These are phyloP conservation scores for Pteropus rufus DNA, from an alignment of 2,797 vertebrate genomes.

Conservation along the genomic window DNA sequence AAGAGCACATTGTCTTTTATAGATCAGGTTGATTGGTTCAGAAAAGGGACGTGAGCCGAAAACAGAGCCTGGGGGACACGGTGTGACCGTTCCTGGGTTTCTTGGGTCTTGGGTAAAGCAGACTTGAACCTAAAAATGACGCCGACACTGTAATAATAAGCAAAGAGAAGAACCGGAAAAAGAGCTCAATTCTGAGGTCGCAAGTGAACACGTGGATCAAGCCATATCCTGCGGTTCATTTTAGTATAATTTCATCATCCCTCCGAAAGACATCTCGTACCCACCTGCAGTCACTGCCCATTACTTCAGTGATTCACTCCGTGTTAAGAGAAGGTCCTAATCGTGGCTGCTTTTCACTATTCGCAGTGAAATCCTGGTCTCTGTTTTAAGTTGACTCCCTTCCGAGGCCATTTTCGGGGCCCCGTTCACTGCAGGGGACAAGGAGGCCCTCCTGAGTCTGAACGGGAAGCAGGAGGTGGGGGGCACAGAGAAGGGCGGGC, in stretches of 20 bases:
- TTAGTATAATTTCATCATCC: not conserved
- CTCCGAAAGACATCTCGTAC: too few relatives aligned
- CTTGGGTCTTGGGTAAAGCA: accelerated
- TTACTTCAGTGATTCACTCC: too few relatives aligned
- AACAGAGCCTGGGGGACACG: not conserved
- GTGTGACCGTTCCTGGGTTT: not conserved
- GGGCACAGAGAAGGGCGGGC: not conserved
- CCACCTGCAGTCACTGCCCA: not conserved
- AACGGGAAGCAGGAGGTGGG: too few relatives aligned
- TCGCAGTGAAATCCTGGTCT: not conserved
- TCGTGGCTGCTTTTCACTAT: not conserved
- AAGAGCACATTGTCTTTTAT: accelerated
- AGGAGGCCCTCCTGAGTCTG: too few relatives aligned
- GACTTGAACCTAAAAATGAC: not conserved
- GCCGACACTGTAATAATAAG: accelerated
- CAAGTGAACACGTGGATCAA: not conserved
- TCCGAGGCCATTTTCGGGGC: not conserved
- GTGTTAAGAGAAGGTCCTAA: not conserved
- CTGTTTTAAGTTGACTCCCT: not conserved
- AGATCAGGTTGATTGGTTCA: not conserved
- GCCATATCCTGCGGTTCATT: not conserved
- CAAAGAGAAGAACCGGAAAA: not conserved
- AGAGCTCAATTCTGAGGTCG: not conserved
- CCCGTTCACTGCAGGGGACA: not conserved
- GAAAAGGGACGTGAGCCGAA: not conserved